These are phyloP conservation scores for Cephus runcator DNA, from an alignment of 2,888 invertebrate species.

Conservation along the genomic window DNA sequence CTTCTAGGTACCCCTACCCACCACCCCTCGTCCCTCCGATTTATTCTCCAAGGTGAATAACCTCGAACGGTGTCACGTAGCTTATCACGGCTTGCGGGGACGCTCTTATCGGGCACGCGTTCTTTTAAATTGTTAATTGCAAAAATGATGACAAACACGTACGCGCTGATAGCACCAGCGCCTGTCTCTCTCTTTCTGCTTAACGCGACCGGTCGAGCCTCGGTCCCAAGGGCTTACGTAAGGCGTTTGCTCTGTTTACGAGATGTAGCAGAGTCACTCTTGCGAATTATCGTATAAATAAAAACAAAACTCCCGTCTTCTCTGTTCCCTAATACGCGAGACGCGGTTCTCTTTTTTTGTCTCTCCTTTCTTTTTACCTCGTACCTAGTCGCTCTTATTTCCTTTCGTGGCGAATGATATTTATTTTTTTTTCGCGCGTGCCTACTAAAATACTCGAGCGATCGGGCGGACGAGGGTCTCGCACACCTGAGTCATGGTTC, in stretches of 20 bases:
- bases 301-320: background rate
- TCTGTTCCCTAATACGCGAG: background rate
- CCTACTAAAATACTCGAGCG: background rate
- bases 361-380: background rate
- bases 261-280: background rate
- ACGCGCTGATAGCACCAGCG: background rate
- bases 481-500: constrained; percentile 25
- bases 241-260: constrained; percentile 3
- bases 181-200: background rate
- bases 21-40: constrained; percentile 17
- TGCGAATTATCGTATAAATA: background rate
- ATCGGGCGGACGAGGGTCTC: background rate
- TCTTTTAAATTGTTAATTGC: constrained; percentile 8
- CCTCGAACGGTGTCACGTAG: constrained; percentile 59
- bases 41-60: constrained; percentile 58
- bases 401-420: constrained; percentile 9
- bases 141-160: constrained; percentile 4
- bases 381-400: background rate
- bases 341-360: background rate
- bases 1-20: constrained; percentile 5
- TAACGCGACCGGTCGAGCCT: background rate
- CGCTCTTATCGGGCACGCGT: constrained; percentile 49
- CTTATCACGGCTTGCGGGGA: constrained; percentile 53
- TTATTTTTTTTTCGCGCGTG: constrained; percentile 4
- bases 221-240: background rate